A percentile compares a stretch with the other conserved stretches of the same genome.
Evolutionary conservation across 1,140 invertebrate genomes (phyloP).

Genomic region (Drosophila ohnishii): DNA sequence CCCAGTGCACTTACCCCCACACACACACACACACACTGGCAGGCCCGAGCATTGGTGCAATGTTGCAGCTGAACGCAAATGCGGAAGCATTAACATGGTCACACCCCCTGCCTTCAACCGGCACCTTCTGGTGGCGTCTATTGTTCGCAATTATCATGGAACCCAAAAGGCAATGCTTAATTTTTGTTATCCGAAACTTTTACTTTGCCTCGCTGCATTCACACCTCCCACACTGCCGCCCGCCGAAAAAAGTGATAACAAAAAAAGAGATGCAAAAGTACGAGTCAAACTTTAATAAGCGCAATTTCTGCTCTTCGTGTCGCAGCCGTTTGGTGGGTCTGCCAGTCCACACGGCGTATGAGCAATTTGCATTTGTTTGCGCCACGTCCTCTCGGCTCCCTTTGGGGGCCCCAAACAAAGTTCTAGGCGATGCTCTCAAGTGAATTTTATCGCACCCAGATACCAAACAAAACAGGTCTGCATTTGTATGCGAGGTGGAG

Average conservation of each 20-base stretch:
- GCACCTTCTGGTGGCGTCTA: conserved; percentile 50
- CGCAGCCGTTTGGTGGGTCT: conserved; percentile 34
- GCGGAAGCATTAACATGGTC: conserved; percentile 65
- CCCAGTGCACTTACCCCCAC: conserved; percentile 4
- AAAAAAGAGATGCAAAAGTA: conserved; percentile 47
- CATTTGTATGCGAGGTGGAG: conserved; percentile 32
- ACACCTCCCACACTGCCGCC: conserved; percentile 9
- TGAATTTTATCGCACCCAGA: conserved; percentile 54
- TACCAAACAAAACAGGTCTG: conserved; percentile 39
- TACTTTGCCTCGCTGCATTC: conserved; percentile 53
- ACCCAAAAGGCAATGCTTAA: conserved; percentile 73
- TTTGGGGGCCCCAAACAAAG: conserved; percentile 37
- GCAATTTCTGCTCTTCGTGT: conserved; percentile 53
- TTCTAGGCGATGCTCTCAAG: conserved; percentile 43
- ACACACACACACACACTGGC: conserved; percentile 14
- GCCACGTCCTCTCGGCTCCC: conserved; percentile 22
- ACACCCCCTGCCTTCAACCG: background rate
- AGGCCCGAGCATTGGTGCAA: conserved; percentile 21
- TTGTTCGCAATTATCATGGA: conserved; percentile 76
- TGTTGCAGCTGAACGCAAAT: conserved; percentile 66
- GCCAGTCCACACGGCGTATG: conserved; percentile 62
- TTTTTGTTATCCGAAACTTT: conserved; percentile 69
- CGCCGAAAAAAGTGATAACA: conserved; percentile 17
- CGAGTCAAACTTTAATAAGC: conserved; percentile 78
- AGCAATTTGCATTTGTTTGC: conserved; percentile 65